Conservation (phyloP, 2,888 invertebrate species). For the Tiliacea aurago region DNA sequence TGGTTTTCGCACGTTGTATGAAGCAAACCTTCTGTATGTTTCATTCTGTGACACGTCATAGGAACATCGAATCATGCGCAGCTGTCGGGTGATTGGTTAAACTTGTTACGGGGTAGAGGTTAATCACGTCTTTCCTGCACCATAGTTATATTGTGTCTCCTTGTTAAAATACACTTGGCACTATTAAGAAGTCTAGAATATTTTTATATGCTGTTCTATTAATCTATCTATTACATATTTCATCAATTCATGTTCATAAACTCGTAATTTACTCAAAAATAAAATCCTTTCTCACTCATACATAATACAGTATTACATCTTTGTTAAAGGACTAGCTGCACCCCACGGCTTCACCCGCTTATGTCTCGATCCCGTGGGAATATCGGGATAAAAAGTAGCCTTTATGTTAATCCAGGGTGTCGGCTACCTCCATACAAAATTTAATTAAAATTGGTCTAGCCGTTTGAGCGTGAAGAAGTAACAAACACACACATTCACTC, state of each 20-base stretch:
- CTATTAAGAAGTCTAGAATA: neutral
- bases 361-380: too few species aligned
- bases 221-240: neutral
- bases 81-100: slow-evolving; percentile 58
- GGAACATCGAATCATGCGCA: slow-evolving; percentile 55
- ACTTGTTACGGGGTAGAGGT: slow-evolving; percentile 55
- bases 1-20: neutral
- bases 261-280: slow-evolving; percentile 8
- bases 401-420: too few species aligned
- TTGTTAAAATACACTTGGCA: slow-evolving; percentile 21
- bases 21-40: neutral
- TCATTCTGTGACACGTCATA: slow-evolving; percentile 9
- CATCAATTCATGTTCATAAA: neutral
- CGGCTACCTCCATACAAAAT: too few species aligned
- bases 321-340: too few species aligned
- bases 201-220: neutral
- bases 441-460: too few species aligned
- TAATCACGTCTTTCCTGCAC: slow-evolving; percentile 56
- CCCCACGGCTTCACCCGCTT: too few species aligned
- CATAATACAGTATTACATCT: slow-evolving; percentile 25
- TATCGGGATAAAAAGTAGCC: too few species aligned
- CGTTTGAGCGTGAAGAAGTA: too few species aligned
- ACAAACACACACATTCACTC: too few species aligned
- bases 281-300: slow-evolving; percentile 6
- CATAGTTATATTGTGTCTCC: slow-evolving; percentile 2